Percentiles rank a stretch among this genome's conserved stretches.
Evolutionary conservation across 2,888 invertebrate species (phyloP).

Genomic region (Hanleya hanleyi): DNA sequence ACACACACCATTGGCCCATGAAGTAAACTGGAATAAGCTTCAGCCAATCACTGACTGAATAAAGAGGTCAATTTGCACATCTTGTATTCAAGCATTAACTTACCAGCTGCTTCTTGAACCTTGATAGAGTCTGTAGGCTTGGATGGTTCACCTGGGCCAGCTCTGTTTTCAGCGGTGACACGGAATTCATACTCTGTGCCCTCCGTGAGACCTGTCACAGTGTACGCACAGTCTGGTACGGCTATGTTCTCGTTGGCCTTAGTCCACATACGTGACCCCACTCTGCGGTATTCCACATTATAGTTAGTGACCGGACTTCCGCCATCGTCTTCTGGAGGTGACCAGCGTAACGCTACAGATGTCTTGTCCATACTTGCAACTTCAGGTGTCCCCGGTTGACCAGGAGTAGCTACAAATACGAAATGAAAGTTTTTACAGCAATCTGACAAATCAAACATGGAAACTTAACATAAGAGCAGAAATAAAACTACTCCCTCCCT

Average conservation of each 20-base stretch:
- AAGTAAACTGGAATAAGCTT: no score
- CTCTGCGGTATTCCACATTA: constrained; percentile 65
- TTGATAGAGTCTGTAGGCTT: constrained; percentile 60
- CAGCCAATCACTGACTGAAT: no score
- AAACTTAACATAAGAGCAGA: not conserved
- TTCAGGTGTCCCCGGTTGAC: constrained; percentile 63
- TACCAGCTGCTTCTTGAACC: constrained; percentile 59
- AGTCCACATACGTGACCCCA: constrained; percentile 54
- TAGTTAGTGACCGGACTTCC: constrained; percentile 69
- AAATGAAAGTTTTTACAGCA: not conserved
- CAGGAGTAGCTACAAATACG: constrained; percentile 56
- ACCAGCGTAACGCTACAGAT: constrained; percentile 68
- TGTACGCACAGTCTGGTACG: constrained; percentile 64
- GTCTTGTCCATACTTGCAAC: constrained; percentile 66
- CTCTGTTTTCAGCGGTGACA: constrained; percentile 72
- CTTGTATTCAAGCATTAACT: constrained; percentile 12
- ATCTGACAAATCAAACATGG: not conserved
- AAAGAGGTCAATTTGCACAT: not conserved
- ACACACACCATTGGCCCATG: no score
- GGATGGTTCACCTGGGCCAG: constrained; percentile 68
- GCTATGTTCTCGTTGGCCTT: constrained; percentile 52
- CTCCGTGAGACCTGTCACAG: constrained; percentile 66
- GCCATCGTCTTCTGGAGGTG: constrained; percentile 68
- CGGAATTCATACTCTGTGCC: constrained; percentile 71
- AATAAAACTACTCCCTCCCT: no score